Evolutionary conservation across 2,797 vertebrate genomes (phyloP), one percentile per base, ranked within the genome.

Genomic region (Morelia viridis): DNA sequence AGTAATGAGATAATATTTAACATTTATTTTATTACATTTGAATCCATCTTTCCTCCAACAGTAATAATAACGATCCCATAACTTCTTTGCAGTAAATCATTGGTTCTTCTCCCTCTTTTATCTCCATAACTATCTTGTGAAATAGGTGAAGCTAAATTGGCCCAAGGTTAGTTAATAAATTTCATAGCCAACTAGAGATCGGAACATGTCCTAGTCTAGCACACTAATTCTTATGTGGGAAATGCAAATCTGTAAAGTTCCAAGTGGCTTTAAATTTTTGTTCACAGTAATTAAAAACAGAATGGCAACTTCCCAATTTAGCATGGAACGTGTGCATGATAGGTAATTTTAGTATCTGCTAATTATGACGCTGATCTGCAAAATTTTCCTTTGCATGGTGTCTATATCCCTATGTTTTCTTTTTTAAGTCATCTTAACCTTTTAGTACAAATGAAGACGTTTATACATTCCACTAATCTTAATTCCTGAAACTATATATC

Each of bases 381-480:
- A 89, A 68, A 94, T 92, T 91, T 5, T 56, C 85, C 13, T 93
- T 92, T 76, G 31, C 11, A 85, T 80, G 53, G 57, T 50, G 65
- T 71, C 35, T 71, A 35, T 35, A 6, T 13, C 31, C 68, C 88
- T 95, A 95, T 94, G 91, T 83, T 94, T 90, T 93, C 31, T 90
- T 94, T 95, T 46, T 64, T 84, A 96, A 96, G 97, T 94, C 94
- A 95, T 91, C 87, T 95, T 88, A 95, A 91, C 86, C 88, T 88
- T 97, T 97, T 95, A 95, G 57, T 10, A 83, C 57, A 96, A 96
- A 83, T 88, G 93, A 80, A 94, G 93, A 92, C 96, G 92, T 93
- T 92, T 7, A 0, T 88, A 89, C 0, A 56, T 76, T 95, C 96
- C 88, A 60, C 61, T 95, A 80, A 88, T 93, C 91, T 93, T 92